Percentiles rank a stretch among this genome's conserved stretches.
These are phyloP conservation scores for Temnothorax curvispinosus DNA, from an alignment of 1,140 invertebrate genomes.

Conservation along the genomic window DNA sequence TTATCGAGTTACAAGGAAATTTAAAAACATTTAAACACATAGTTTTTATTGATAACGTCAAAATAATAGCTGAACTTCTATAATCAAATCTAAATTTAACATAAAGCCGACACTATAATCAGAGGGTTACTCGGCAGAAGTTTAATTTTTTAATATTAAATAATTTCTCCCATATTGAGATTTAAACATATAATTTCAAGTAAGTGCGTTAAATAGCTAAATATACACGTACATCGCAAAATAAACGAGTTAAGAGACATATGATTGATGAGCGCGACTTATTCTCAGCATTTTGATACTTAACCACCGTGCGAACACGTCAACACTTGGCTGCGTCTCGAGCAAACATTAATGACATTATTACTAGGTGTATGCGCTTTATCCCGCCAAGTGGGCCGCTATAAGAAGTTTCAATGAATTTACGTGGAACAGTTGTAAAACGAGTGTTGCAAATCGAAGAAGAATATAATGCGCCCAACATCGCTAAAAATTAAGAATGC, in stretches of 20 bases:
- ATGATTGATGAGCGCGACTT: conserved; percentile 22
- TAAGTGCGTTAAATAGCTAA: neutral
- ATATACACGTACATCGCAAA: conserved; percentile 1
- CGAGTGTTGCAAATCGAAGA: neutral
- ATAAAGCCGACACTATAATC: neutral
- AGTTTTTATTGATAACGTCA: neutral
- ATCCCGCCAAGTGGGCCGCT: neutral
- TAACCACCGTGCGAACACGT: neutral
- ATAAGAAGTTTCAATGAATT: conserved; percentile 29
- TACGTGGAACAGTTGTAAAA: neutral
- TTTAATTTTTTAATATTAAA: neutral
- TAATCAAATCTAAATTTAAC: neutral
- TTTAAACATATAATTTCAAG: neutral
- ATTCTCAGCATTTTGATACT: conserved; percentile 26
- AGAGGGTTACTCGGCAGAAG: neutral
- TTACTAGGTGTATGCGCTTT: neutral
- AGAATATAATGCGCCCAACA: neutral
- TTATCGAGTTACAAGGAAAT: neutral
- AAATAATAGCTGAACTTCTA: neutral
- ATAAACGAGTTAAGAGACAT: conserved; percentile 17
- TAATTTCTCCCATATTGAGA: neutral
- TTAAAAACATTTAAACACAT: neutral
- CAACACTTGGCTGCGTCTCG: conserved; percentile 8
- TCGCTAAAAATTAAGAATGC: neutral
- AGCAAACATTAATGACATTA: conserved; percentile 27